Evolutionary conservation across 2,888 invertebrate genomes (phyloP), one percentile per base, ranked within the genome.

Genomic region (Hemistola chrysoprasaria): DNA sequence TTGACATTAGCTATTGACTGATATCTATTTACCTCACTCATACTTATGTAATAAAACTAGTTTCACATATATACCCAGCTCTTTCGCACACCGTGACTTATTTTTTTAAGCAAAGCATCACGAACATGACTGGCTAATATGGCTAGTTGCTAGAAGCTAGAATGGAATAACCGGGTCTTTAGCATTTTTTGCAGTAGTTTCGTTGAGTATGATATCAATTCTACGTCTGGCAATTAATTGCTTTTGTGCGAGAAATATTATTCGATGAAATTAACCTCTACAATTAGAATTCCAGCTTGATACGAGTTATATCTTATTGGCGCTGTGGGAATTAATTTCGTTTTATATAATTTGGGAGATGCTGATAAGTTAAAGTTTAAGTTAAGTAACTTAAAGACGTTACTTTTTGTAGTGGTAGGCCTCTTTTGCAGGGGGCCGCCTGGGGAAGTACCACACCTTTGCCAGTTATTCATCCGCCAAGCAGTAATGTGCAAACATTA

Each of bases 1-100:
- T 55, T 63, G 50, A 53, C 54, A 57, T 68, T 60, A 45, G 62
- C 64, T 62, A 62, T 56, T 53, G 57, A 59, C 59, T 55, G 54
- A 59, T 54, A 52, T 59, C 40, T 47, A 48, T 53, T 54, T 50
- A 52, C 55, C 58, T 40, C 53, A 47, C 44, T 43, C 45, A 50
- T 51, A 41, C 43, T 5, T 30, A 44, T 8, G n/a, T 22, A 30
- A 34, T 34, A 33, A 16, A 16, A 26, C 29, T 16, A 10, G 30
- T 35, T 26, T 20, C 20, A 26, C 22, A 20, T 39, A 30, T 11
- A 7, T 38, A 43, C 11, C 38, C 38, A 30, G 38, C 34, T 26
- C 38, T 11, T 34, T 44, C 28, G 23, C 38, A 43, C 43, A 50
- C 33, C 47, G 47, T 49, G 46, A 53, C 40, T 43, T 49, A 35